phyloP scores from a whole-genome alignment of 2,113 vertebrate genomes.

The Dissostichus mawsoni region DNA sequence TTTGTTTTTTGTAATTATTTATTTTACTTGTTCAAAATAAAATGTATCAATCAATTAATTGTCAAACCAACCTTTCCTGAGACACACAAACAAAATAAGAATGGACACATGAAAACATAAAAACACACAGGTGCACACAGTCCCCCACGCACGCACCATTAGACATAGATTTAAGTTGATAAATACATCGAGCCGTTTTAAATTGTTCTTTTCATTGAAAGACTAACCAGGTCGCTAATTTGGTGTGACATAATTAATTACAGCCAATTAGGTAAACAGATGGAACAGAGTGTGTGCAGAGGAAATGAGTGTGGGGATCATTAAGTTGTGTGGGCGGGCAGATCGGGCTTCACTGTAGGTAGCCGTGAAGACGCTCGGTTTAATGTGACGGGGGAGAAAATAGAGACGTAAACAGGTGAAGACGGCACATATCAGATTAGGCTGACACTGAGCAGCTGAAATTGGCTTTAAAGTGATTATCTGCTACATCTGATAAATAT shows the following conservation, averaged over 20 bases:
- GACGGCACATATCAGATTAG: conserved; percentile 36
- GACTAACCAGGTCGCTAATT: conserved; percentile 80
- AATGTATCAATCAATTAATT: background rate
- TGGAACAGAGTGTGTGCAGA: conserved; percentile 66
- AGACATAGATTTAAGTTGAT: conserved; percentile 63
- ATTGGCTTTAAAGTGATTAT: conserved; percentile 46
- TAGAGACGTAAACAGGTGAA: conserved; percentile 35
- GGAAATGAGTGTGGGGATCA: conserved; percentile 71
- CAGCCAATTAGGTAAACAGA: conserved; percentile 85
- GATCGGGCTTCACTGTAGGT: conserved; percentile 48
- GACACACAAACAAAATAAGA: background rate
- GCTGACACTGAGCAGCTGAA: conserved; percentile 37
- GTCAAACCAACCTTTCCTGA: conserved; percentile 22
- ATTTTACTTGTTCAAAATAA: too few species aligned
- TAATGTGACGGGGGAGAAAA: conserved; percentile 32
- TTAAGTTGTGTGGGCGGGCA: conserved; percentile 69
- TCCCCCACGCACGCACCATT: conserved; percentile 27
- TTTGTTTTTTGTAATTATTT: too few species aligned
- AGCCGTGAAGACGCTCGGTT: conserved; percentile 16
- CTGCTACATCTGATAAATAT: conserved; percentile 36
- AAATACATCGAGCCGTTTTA: conserved; percentile 66
- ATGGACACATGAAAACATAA: background rate
- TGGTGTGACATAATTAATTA: conserved; percentile 83
- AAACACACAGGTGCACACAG: background rate
- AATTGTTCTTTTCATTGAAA: conserved; percentile 76